A percentile compares a stretch with the other conserved stretches of the same genome.
phyloP scores from a whole-genome alignment of 2,888 invertebrate genomes.

The Trachelus iudaicus region DNA sequence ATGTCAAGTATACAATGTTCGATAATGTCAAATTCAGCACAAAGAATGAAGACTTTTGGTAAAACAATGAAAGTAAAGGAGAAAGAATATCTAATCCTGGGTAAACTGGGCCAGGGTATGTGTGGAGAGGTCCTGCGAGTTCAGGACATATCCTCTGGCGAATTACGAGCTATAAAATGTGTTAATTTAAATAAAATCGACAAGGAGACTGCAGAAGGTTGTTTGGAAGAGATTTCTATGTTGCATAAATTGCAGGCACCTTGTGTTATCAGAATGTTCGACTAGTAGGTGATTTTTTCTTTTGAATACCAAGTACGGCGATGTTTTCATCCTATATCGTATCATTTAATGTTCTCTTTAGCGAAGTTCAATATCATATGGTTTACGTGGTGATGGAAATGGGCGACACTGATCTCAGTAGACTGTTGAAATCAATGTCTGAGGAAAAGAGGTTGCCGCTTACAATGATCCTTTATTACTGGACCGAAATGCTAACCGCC shows the following conservation, averaged over 20 bases:
- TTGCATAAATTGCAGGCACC: conserved; percentile 84
- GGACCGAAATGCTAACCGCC: conserved; percentile 93
- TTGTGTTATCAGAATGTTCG: conserved; percentile 85
- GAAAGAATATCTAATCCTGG: conserved; percentile 78
- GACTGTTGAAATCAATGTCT: conserved; percentile 73
- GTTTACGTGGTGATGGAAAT: conserved; percentile 92
- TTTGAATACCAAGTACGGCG: neutral
- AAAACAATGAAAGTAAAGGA: conserved; percentile 76
- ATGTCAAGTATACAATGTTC: conserved; percentile 40
- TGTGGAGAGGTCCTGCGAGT: conserved; percentile 85
- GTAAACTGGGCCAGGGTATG: conserved; percentile 87
- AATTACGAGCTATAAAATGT: conserved; percentile 81
- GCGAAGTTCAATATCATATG: conserved; percentile 71
- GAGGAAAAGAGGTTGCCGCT: conserved; percentile 70
- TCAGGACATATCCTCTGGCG: conserved; percentile 74
- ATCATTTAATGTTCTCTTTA: conserved; percentile 61
- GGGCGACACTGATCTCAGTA: conserved; percentile 89
- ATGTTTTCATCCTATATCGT: neutral
- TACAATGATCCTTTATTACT: conserved; percentile 87
- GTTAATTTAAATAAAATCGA: conserved; percentile 82
- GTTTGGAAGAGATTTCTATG: conserved; percentile 89
- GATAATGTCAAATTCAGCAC: conserved; percentile 23
- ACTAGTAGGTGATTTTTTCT: conserved; percentile 77
- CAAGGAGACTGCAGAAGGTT: conserved; percentile 78
- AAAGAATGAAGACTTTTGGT: conserved; percentile 34